Evolutionary conservation across 2,797 vertebrate genomes (phyloP).

Genomic region (Darevskia nairensis): DNA sequence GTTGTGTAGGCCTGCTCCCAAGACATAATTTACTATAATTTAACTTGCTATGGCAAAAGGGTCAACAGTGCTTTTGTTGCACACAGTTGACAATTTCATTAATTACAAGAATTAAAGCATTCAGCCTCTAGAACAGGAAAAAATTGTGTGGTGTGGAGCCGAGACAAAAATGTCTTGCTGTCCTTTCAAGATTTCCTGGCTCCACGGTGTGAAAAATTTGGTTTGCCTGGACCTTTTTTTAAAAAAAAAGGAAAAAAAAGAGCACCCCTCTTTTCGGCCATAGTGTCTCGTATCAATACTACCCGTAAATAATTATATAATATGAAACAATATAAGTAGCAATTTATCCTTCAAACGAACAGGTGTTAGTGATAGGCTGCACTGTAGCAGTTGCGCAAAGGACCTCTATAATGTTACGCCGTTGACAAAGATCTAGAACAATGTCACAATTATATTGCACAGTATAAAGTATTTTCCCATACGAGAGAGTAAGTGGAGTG

Average conservation of each 20-base stretch:
- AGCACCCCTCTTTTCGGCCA: neutral
- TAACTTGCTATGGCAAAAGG: neutral
- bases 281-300: neutral
- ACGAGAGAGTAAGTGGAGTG: neutral
- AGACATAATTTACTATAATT: neutral
- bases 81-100: neutral
- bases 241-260: neutral
- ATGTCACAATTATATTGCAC: neutral
- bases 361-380: neutral
- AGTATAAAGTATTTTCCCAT: too few relatives aligned
- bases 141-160: accelerated
- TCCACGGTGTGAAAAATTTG: slow-evolving; percentile 27
- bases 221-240: neutral
- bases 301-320: neutral
- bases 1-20: neutral
- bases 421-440: slow-evolving; percentile 8
- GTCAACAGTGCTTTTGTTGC: slow-evolving; percentile 2
- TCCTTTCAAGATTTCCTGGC: slow-evolving; percentile 24
- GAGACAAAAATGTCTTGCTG: neutral
- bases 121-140: neutral
- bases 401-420: neutral
- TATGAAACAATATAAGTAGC: neutral
- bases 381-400: neutral
- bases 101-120: neutral
- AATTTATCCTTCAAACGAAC: neutral